A percentile compares a stretch with the other conserved stretches of the same genome.
These are phyloP conservation scores for Cottus gobio DNA, from an alignment of 2,113 vertebrate species.

Conservation along the genomic window DNA sequence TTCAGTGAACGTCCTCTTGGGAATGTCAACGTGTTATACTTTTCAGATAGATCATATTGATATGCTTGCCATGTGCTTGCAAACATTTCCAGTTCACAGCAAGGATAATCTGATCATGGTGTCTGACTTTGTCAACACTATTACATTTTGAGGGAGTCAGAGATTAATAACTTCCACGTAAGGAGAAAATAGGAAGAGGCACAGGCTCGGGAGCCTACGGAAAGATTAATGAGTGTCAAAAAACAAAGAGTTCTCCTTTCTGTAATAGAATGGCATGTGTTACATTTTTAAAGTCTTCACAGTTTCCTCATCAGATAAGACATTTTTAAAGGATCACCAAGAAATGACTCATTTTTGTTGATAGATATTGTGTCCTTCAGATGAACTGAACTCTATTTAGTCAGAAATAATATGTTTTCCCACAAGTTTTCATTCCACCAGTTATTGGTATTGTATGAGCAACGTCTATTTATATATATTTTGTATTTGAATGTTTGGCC, in stretches of 20 bases:
- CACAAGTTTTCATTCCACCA: conserved; percentile 26
- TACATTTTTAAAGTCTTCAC: conserved; percentile 30
- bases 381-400: conserved; percentile 58
- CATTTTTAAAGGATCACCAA: conserved; percentile 52
- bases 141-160: conserved; percentile 75
- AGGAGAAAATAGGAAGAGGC: conserved; percentile 60
- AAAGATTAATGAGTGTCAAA: conserved; percentile 80
- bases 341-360: conserved; percentile 59
- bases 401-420: conserved; percentile 41
- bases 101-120: conserved; percentile 81
- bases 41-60: conserved; percentile 71
- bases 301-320: conserved; percentile 54
- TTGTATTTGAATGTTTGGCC: conserved; percentile 11
- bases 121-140: conserved; percentile 82
- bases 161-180: conserved; percentile 82
- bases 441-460: conserved; percentile 19
- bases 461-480: conserved; percentile 27
- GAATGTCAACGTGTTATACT: conserved; percentile 62
- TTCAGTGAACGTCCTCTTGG: conserved; percentile 56
- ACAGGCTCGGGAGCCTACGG: conserved; percentile 48
- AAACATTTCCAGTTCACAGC: conserved; percentile 77
- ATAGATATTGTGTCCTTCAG: conserved; percentile 63
- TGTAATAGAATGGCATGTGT: conserved; percentile 49
- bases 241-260: conserved; percentile 76
- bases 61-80: conserved; percentile 74